Base-by-base conservation (phyloP, 2,888 invertebrate genomes). In the Phoenoteleia sp. region DNA sequence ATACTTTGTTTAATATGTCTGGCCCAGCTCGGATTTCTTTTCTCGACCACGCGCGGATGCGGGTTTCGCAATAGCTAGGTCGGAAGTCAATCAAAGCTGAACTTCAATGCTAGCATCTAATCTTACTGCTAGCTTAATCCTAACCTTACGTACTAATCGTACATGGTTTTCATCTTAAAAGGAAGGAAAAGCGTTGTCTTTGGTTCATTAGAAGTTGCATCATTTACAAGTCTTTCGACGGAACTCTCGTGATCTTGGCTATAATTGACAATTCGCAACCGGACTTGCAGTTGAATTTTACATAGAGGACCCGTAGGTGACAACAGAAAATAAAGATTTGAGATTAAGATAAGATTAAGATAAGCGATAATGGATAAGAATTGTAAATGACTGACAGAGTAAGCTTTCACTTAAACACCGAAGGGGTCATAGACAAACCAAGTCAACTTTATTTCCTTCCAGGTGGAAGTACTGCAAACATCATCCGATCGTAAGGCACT, bases 81-180 rank as follows among this genome's bases (percentile, higher is more conserved):
- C 56, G 86, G 79, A 87, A 86, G 81, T 83, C 72, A 79, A 86
- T 79, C 82, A 87, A 88, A 90, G 87, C 88, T 88, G 89, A 87
- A 87, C 85, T 85, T 74, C 82, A 75, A 85, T 87, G 87, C 91
- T 89, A 88, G 87, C 89, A 88, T 89, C 88, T 90, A 90, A 89
- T 66, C 91, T 92, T 92, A 91, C 87, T 54, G 82, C 86, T 90
- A 90, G 88, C 90, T 89, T 91, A 91, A 85, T 80, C 85, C 80
- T 84, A 86, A 81, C 72, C 89, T 90, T 90, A 90, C 74, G 17
- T 86, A 62, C 85, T 90, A 89, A 71, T 82, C 85, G 62, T 84
- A 88, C 81, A 84, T 88, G 87, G 86, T 86, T 54, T n/a, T n/a
- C 49, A 72, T 74, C 82, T 87, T 67, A 60, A 71, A 60, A 75